Conservation (phyloP, 2,113 vertebrate genomes). For the Bufo gargarizans region DNA sequence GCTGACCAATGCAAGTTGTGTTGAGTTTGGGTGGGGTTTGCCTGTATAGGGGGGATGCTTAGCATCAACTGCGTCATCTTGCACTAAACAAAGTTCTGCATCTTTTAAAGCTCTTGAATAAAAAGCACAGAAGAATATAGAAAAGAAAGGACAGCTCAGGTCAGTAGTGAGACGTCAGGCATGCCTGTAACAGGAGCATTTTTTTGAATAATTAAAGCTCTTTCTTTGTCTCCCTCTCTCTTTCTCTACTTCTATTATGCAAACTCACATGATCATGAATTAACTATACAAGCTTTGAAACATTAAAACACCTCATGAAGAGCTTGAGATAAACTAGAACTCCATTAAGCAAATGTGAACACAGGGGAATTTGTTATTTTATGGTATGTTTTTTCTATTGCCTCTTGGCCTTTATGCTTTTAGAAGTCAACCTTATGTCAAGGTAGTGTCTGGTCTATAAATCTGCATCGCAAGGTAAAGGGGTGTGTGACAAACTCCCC, state of each 20-base stretch:
- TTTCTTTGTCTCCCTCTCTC: slow-evolving; percentile 23
- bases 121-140: background rate
- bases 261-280: slow-evolving; percentile 32
- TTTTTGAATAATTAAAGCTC: slow-evolving; percentile 37
- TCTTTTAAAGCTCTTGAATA: background rate
- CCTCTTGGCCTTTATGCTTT: background rate
- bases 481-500: too few relatives aligned
- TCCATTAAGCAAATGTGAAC: background rate
- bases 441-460: background rate
- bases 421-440: background rate
- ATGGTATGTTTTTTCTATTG: background rate
- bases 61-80: too few relatives aligned
- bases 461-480: background rate
- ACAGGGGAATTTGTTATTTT: too few relatives aligned
- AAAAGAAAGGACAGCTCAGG: background rate
- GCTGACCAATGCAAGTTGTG: too few relatives aligned
- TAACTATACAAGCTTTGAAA: slow-evolving; percentile 31
- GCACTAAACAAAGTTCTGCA: background rate
- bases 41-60: too few relatives aligned
- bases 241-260: slow-evolving; percentile 17
- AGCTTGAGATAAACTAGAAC: background rate
- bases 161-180: background rate
- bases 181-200: slow-evolving; percentile 33
- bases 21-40: too few relatives aligned
- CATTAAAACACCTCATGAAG: background rate